phyloP scores from a whole-genome alignment of 2,113 vertebrate species.

The Hippotragus niger region DNA sequence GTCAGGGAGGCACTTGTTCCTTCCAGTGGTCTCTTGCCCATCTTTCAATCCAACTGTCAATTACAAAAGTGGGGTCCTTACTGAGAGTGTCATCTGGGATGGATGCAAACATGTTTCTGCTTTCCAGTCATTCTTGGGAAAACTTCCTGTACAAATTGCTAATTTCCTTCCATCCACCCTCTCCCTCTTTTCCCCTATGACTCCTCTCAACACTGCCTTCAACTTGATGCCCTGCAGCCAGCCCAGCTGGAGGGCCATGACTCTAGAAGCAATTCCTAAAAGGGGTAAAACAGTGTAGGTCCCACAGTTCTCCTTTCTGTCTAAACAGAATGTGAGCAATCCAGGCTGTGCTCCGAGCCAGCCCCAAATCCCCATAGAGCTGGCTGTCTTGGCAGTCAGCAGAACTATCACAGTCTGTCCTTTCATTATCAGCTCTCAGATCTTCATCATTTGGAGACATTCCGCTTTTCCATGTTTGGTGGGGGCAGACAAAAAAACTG shows the following conservation, averaged over 20 bases:
- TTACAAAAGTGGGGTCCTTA: background rate
- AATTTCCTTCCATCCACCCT: slow-evolving; percentile 13
- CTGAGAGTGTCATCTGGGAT: background rate
- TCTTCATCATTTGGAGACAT: slow-evolving; percentile 65
- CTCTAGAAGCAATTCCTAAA: background rate
- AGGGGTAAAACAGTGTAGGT: slow-evolving; percentile 15
- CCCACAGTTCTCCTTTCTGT: slow-evolving; percentile 68
- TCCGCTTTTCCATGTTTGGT: slow-evolving; percentile 21
- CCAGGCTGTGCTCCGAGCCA: slow-evolving; percentile 69
- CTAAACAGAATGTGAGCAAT: slow-evolving; percentile 70
- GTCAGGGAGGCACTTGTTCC: background rate
- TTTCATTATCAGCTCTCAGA: slow-evolving; percentile 71
- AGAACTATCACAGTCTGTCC: slow-evolving; percentile 62
- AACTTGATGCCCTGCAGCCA: background rate
- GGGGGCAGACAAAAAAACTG: background rate
- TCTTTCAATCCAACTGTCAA: background rate
- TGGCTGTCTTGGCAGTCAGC: slow-evolving; percentile 64
- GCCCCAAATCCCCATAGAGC: slow-evolving; percentile 51
- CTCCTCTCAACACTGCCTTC: background rate
- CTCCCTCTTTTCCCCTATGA: background rate
- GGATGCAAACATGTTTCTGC: slow-evolving; percentile 14
- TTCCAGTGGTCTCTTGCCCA: background rate
- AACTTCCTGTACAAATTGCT: slow-evolving; percentile 26
- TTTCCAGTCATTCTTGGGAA: slow-evolving; percentile 51
- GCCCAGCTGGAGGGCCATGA: background rate